Conservation (phyloP, 1,140 invertebrate genomes). For the Drosophila chauvacae region DNA sequence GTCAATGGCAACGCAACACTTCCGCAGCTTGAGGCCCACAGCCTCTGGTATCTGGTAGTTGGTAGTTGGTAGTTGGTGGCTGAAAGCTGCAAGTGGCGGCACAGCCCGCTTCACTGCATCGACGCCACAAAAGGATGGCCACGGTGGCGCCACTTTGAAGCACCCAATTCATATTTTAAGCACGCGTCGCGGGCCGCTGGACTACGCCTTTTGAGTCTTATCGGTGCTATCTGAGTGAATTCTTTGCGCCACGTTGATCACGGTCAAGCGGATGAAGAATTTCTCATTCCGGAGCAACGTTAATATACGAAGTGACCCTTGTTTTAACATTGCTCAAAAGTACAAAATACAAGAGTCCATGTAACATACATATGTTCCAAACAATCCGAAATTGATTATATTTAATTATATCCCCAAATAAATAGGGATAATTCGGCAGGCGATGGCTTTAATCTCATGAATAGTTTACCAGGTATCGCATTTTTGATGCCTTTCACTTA, state of each 20-base stretch:
- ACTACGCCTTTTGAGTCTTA: neutral
- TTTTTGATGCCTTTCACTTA: conserved; percentile 8
- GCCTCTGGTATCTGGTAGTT: neutral
- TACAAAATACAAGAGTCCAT: neutral
- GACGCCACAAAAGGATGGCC: conserved; percentile 2
- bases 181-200: conserved; percentile 21
- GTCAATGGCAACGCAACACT: conserved; percentile 55
- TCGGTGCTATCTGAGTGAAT: conserved; percentile 2
- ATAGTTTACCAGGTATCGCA: neutral
- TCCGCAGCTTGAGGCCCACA: neutral
- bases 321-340: neutral
- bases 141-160: conserved; percentile 18
- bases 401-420: neutral
- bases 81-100: conserved; percentile 11
- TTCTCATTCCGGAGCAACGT: neutral
- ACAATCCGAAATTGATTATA: neutral
- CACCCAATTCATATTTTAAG: conserved; percentile 67
- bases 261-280: neutral
- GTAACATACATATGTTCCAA: neutral
- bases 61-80: neutral
- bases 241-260: conserved; percentile 6
- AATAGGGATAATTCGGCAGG: conserved; percentile 1
- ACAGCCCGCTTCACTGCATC: conserved; percentile 37
- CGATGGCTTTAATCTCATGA: conserved; percentile 1
- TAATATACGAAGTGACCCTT: neutral